Conservation (phyloP, 2,113 vertebrate genomes). For the Poecilia latipinna region DNA sequence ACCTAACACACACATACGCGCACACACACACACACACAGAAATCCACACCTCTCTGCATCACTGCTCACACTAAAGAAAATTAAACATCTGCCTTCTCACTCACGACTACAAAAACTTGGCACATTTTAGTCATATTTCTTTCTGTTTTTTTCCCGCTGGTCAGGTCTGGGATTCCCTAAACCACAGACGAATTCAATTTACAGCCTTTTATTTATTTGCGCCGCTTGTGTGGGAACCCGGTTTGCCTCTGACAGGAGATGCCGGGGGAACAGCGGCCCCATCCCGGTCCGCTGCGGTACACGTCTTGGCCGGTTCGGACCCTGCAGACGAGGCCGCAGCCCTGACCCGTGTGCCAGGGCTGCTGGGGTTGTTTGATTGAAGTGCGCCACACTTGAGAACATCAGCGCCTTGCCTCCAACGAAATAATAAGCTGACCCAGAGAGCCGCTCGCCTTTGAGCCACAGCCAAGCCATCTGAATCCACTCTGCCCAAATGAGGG, state of each 20-base stretch:
- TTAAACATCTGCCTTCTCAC: constrained; percentile 77
- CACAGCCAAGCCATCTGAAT: constrained; percentile 85
- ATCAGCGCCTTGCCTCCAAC: constrained; percentile 78
- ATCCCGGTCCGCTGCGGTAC: constrained; percentile 45
- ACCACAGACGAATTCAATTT: constrained; percentile 75
- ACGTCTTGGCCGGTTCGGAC: constrained; percentile 21
- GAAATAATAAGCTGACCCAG: constrained; percentile 83
- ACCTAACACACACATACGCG: neutral
- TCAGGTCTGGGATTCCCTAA: constrained; percentile 77
- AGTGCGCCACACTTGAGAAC: constrained; percentile 79
- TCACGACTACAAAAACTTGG: constrained; percentile 62
- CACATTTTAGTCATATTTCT: constrained; percentile 66
- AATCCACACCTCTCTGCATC: constrained; percentile 60
- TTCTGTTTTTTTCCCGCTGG: constrained; percentile 36
- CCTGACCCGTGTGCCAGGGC: constrained; percentile 70
- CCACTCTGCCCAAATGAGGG: constrained; percentile 84
- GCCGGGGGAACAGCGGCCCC: constrained; percentile 5
- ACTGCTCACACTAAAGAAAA: constrained; percentile 56
- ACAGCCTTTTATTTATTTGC: constrained; percentile 15
- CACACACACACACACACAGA: neutral
- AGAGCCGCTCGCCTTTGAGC: constrained; percentile 80
- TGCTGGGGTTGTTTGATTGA: constrained; percentile 72
- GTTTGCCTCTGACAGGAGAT: constrained; percentile 23
- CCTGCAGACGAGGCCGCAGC: constrained; percentile 57
- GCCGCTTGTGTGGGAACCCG: neutral